phyloP scores from a whole-genome alignment of 2,113 vertebrate genomes.

The Macquaria australasica region DNA sequence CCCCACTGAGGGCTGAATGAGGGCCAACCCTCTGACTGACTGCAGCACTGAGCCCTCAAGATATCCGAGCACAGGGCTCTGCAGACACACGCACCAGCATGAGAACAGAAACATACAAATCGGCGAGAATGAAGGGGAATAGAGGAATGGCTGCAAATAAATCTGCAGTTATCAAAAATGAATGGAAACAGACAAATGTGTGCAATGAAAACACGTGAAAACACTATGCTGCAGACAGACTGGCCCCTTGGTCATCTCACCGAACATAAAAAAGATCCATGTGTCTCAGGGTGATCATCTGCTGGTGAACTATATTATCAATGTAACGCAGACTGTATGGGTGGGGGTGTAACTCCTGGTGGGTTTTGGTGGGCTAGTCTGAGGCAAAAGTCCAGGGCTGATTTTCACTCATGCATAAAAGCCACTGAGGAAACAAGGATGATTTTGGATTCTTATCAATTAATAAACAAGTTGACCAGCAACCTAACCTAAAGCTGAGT shows the following conservation, averaged over 20 bases:
- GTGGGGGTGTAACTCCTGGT: no score
- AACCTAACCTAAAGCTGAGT: no score
- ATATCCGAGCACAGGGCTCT: constrained; percentile 1
- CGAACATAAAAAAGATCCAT: background rate
- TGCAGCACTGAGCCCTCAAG: constrained; percentile 46
- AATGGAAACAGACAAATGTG: constrained; percentile 1
- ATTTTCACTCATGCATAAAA: no score
- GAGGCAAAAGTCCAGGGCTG: no score
- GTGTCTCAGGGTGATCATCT: background rate
- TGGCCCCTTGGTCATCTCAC: background rate
- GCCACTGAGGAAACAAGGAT: no score
- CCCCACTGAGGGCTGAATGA: constrained; percentile 49
- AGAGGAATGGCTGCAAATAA: constrained; percentile 11
- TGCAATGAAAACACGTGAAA: background rate
- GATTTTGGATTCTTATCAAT: no score
- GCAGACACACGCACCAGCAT: constrained; percentile 6
- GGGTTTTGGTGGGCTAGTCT: no score
- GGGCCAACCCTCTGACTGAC: constrained; percentile 49
- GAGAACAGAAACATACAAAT: background rate
- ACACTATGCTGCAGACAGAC: background rate
- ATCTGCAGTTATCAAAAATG: background rate
- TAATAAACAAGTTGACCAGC: no score
- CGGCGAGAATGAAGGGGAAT: background rate
- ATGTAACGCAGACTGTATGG: no score
- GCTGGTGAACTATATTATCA: no score